Base-by-base conservation (phyloP, 2,113 vertebrate species). In the Pterocles burchelli region DNA sequence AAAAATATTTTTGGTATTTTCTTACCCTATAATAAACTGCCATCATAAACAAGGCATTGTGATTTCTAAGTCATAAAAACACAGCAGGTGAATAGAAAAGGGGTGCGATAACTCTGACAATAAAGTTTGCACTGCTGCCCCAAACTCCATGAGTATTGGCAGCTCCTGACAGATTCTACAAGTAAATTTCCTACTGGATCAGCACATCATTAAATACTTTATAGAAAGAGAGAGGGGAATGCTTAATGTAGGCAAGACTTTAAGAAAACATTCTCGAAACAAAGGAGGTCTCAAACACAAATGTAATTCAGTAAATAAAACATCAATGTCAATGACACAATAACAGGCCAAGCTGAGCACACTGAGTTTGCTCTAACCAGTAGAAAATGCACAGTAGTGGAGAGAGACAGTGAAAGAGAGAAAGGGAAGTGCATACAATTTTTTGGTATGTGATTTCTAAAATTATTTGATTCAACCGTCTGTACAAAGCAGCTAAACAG, bases 1-100 rank as follows among this genome's bases (percentile, higher is more conserved):
- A 97, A 94, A 97, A 97, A 95, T 92, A 62, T 78, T 96, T 95
- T 96, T 93, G 52, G 67, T 89, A 70, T 85, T 82, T 87, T 96
- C 73, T 84, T 93, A 48, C 57, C 52, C 82, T 54, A 74, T 52
- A 95, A 95, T 91, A 95, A 97, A 97, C 87, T 91, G 87, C 63
- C 85, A 88, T 61, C 61, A 72, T 96, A 97, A 97, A 96, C 81
- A 95, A 93, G 58, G 94, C 41, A 29, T n/a, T 95, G 55, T 85
- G 90, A 96, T 96, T 95, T 94, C 88, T 77, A 86, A 93, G 89
- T 48, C 77, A 95, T 96, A 95, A 97, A 97, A 93, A 95, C 94
- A 63, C 94, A 96, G 87, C 94, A 97, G 92, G 92, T 95, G 79
- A 82, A 93, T 93, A 94, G 90, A 95, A 94, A 93, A 57, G 58